Conservation (phyloP, 2,797 vertebrate genomes). For the Gobionotothen gibberifrons region DNA sequence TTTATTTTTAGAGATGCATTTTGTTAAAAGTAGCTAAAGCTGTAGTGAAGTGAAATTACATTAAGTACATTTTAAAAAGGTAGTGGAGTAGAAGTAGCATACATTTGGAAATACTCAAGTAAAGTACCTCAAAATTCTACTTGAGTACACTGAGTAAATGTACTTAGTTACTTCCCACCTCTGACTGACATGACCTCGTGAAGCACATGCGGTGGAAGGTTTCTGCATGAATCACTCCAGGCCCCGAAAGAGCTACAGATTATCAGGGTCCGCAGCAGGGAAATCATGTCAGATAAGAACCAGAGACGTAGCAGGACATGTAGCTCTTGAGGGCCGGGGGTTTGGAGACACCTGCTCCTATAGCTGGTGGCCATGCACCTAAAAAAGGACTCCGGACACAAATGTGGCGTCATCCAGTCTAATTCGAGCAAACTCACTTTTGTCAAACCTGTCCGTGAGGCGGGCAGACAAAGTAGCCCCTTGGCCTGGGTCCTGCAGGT, state of each 20-base stretch:
- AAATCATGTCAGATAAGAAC: slow-evolving; percentile 47
- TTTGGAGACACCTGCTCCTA: slow-evolving; percentile 53
- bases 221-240: slow-evolving; percentile 70
- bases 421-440: slow-evolving; percentile 86
- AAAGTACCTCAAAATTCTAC: too few relatives aligned
- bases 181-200: slow-evolving; percentile 19
- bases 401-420: slow-evolving; percentile 70
- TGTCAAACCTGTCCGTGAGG: slow-evolving; percentile 87
- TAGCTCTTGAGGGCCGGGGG: slow-evolving; percentile 78
- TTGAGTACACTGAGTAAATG: too few relatives aligned
- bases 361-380: slow-evolving; percentile 77
- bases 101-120: too few relatives aligned
- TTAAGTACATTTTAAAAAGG: too few relatives aligned
- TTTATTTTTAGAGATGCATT: too few relatives aligned
- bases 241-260: slow-evolving; percentile 77
- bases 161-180: too few relatives aligned
- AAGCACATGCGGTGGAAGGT: slow-evolving; percentile 77
- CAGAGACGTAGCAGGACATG: slow-evolving; percentile 39
- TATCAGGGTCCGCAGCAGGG: slow-evolving; percentile 49
- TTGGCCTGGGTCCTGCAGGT: slow-evolving; percentile 79
- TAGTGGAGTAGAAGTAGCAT: too few relatives aligned
- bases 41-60: too few relatives aligned
- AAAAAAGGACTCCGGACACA: slow-evolving; percentile 55
- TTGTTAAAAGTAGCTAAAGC: too few relatives aligned
- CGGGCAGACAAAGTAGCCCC: slow-evolving; percentile 80